Percentiles rank a stretch among this genome's conserved stretches.
Conservation (phyloP, 2,888 invertebrate genomes). For the Chrysina gloriosa region DNA sequence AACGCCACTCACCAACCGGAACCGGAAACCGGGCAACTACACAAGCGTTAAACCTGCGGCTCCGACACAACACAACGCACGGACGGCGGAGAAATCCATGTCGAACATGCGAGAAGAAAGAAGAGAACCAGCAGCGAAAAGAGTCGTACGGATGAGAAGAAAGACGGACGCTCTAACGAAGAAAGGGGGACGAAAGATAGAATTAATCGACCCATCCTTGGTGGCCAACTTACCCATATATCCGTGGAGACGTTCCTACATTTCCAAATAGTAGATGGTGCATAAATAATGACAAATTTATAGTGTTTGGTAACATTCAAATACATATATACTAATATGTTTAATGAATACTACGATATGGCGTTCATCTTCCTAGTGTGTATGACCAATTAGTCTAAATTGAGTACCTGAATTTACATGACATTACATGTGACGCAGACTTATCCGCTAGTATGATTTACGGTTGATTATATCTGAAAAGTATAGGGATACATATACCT, state of each 20-base stretch:
- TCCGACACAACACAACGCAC: constrained; percentile 44
- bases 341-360: too few relatives aligned
- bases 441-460: too few relatives aligned
- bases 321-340: background rate
- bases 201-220: constrained; percentile 53
- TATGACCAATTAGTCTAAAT: too few relatives aligned
- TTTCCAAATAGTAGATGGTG: constrained; percentile 35
- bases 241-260: constrained; percentile 49
- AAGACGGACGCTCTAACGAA: constrained; percentile 5
- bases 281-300: background rate
- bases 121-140: background rate
- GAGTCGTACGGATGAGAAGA: background rate
- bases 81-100: constrained; percentile 23
- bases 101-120: constrained; percentile 27
- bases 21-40: constrained; percentile 61
- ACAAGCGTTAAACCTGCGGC: constrained; percentile 61
- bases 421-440: too few relatives aligned
- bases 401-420: too few relatives aligned
- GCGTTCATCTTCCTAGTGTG: too few relatives aligned
- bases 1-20: constrained; percentile 60
- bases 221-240: constrained; percentile 59
- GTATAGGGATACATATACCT: too few relatives aligned
- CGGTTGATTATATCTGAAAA: too few relatives aligned
- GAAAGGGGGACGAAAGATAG: constrained; percentile 2
- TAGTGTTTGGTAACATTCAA: background rate